These are phyloP conservation scores for Eudyptes chrysolophus DNA, from an alignment of 2,113 vertebrate genomes.

Conservation along the genomic window DNA sequence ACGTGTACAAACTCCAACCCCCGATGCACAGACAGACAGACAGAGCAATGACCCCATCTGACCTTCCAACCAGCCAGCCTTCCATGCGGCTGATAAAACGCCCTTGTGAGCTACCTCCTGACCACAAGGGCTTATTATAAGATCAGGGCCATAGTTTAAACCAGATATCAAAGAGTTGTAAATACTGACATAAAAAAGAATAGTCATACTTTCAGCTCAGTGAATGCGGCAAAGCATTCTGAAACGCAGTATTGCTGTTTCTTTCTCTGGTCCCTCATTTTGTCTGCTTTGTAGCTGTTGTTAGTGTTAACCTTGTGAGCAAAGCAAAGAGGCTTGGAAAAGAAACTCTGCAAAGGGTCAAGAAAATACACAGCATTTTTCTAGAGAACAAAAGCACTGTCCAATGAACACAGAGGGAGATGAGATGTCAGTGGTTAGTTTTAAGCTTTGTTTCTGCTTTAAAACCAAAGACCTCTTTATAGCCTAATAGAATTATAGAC, in stretches of 20 bases:
- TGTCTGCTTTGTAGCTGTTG: background rate
- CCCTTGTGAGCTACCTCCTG: background rate
- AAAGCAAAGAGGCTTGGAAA: background rate
- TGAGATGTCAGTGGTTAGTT: background rate
- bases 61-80: background rate
- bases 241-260: background rate
- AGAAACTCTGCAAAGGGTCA: background rate
- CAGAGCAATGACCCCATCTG: background rate
- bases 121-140: background rate
- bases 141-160: background rate
- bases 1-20: fast-evolving
- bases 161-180: background rate
- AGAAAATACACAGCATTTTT: background rate
- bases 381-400: background rate
- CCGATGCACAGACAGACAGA: background rate
- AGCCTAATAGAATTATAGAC: slow-evolving; percentile 30
- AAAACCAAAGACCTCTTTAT: slow-evolving; percentile 37
- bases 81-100: background rate
- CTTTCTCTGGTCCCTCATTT: background rate
- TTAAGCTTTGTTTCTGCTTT: background rate
- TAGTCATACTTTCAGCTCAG: background rate
- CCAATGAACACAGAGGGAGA: background rate
- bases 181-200: background rate
- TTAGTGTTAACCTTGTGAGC: background rate
- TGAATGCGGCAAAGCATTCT: background rate